Evolutionary conservation across 2,113 vertebrate species (phyloP), one percentile per base, ranked within the genome.

Genomic region (Anarrhichthys ocellatus): DNA sequence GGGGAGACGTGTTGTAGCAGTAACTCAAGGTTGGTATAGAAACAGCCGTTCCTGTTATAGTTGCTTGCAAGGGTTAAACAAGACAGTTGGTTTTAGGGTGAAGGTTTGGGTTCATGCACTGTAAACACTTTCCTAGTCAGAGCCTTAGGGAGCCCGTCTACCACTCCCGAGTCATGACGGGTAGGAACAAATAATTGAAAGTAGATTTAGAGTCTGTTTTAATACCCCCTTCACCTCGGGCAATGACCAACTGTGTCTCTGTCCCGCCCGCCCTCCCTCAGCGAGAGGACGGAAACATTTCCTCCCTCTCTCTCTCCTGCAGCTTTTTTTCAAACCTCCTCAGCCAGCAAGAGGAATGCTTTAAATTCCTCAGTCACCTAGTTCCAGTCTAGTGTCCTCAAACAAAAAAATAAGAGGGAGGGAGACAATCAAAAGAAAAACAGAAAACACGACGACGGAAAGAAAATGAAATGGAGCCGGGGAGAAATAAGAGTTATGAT

Each of bases 291-390:
- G 75, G 87, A 92, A 91, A 91, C 80, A 36, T 89, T 87, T 84
- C 81, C 85, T 73, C 79, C 38, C 59, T 61, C 59, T 34, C 61
- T 59, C 64, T 68, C 52, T 46, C 81, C 62, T 80, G 64, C 69
- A 88, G 83, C 62, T 67, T 85, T 86, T 87, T 87, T 86, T 86
- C 66, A 83, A 89, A 80, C 67, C 87, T 88, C 85, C 74, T 90
- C 87, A 85, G 77, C 87, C 84, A 87, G 85, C 83, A 82, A 94
- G 87, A 85, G 65, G 83, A 94, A 92, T 91, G 72, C 83, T 90
- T 92, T 32, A 88, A 86, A 94, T 95, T 95, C 90, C 87, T 88
- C 77, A 68, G 72, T 93, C 84, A 92, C 91, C 88, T 89, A 90
- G 77, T 90, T 91, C 58, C 77, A 83, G 66, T 88, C 76, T 73